Evolutionary conservation across 2,113 vertebrate species (phyloP).

Genomic region (Petrocephalus microphthalmus): DNA sequence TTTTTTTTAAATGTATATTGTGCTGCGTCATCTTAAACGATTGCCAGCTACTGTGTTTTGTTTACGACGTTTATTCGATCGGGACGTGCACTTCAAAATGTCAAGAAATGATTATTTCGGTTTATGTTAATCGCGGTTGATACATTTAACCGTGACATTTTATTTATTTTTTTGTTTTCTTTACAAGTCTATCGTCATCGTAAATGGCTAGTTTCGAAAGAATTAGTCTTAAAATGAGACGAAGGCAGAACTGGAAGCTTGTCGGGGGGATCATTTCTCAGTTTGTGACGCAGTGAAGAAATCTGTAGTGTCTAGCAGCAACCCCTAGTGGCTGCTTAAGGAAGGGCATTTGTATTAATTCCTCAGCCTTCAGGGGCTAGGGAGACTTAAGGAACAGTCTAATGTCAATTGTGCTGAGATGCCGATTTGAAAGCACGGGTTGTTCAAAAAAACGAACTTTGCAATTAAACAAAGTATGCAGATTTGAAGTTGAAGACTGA

Average conservation of each 20-base stretch:
- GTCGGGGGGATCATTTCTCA: neutral
- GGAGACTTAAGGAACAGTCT: neutral
- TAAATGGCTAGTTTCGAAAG: neutral
- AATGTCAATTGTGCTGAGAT: neutral
- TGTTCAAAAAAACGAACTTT: neutral
- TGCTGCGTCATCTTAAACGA: neutral
- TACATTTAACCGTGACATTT: neutral
- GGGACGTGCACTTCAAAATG: neutral
- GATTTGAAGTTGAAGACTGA: slow-evolving; percentile 12
- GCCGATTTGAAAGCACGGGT: neutral
- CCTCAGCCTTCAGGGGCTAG: too few species aligned
- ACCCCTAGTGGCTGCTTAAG: neutral
- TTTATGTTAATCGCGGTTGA: neutral
- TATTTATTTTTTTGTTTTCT: neutral
- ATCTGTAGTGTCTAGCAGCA: neutral
- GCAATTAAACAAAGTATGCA: neutral
- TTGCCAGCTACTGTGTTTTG: neutral
- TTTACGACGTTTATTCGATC: neutral
- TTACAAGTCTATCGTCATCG: neutral
- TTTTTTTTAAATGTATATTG: neutral
- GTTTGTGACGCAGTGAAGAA: neutral
- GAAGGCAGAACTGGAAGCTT: neutral
- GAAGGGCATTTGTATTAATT: neutral
- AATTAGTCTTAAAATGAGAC: neutral
- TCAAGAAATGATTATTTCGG: too few species aligned